Percentiles rank a stretch among this genome's conserved stretches.
These are phyloP conservation scores for Ambastaia sidthimunki DNA, from an alignment of 2,797 vertebrate species.

Conservation along the genomic window DNA sequence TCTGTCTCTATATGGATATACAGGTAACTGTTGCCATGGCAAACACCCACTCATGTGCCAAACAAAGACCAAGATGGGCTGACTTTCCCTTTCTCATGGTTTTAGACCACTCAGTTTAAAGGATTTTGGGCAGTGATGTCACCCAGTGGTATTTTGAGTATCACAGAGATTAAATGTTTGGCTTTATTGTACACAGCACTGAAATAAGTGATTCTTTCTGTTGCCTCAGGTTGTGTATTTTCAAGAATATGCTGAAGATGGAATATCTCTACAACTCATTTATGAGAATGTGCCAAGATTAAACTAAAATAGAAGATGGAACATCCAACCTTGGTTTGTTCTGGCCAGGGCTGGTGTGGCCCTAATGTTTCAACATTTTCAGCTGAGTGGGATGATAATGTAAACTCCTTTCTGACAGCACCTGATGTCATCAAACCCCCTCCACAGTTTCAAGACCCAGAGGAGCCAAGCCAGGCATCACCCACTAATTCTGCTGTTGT, in stretches of 20 bases:
- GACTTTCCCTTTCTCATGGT: slow-evolving; percentile 38
- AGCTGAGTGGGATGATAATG: slow-evolving; percentile 70
- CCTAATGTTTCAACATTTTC: slow-evolving; percentile 74
- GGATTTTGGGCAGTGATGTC: slow-evolving; percentile 29
- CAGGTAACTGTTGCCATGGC: slow-evolving; percentile 65
- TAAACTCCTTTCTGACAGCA: slow-evolving; percentile 72
- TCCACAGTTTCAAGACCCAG: slow-evolving; percentile 58
- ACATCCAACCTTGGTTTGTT: slow-evolving; percentile 65
- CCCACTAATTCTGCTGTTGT: slow-evolving; percentile 22
- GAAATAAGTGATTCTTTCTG: slow-evolving; percentile 13
- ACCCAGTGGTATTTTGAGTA: slow-evolving; percentile 32
- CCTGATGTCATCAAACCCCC: slow-evolving; percentile 65
- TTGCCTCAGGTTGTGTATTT: slow-evolving; percentile 37
- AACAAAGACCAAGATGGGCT: slow-evolving; percentile 51
- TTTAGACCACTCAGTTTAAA: slow-evolving; percentile 26
- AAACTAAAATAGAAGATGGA: slow-evolving; percentile 68
- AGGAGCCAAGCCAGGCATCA: slow-evolving; percentile 47
- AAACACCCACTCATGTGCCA: slow-evolving; percentile 58
- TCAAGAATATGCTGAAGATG: slow-evolving; percentile 26
- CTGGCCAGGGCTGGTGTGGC: slow-evolving; percentile 77
- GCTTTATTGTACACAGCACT: neutral
- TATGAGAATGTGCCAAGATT: neutral
- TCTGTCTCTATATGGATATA: slow-evolving; percentile 48
- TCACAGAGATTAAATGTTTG: slow-evolving; percentile 27
- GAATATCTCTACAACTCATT: slow-evolving; percentile 6